Evolutionary conservation across 2,888 invertebrate genomes (phyloP).

Genomic region (Coleophora flavipennella): DNA sequence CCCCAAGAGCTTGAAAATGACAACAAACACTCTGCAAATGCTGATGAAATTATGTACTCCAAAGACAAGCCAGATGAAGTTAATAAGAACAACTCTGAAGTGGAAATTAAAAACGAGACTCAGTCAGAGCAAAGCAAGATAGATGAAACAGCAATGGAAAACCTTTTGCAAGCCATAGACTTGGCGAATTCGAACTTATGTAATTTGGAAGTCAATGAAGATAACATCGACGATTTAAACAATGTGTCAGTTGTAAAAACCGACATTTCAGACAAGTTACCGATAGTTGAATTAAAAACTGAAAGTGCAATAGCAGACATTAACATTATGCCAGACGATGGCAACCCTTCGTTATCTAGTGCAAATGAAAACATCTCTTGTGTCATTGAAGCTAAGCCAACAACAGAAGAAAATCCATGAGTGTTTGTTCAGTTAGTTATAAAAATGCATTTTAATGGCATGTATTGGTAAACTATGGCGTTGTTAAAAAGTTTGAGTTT

Average conservation of each 20-base stretch:
- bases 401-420: neutral
- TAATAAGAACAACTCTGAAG: slow-evolving; percentile 16
- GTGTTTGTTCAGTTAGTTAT: neutral
- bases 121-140: slow-evolving; percentile 25
- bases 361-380: slow-evolving; percentile 28
- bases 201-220: slow-evolving; percentile 31
- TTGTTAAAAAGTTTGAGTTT: neutral
- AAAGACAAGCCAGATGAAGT: slow-evolving; percentile 8
- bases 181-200: slow-evolving; percentile 43
- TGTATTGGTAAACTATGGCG: neutral
- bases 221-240: neutral
- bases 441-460: neutral
- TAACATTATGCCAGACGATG: slow-evolving; percentile 11
- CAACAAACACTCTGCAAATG: slow-evolving; percentile 2
- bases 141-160: slow-evolving; percentile 45
- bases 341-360: slow-evolving; percentile 13
- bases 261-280: neutral
- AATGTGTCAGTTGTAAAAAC: no score
- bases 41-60: slow-evolving; percentile 17
- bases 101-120: slow-evolving; percentile 3
- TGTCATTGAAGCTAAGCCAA: slow-evolving; percentile 30
- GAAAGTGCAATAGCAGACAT: neutral
- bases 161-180: slow-evolving; percentile 47
- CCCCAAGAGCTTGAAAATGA: slow-evolving; percentile 7
- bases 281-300: slow-evolving; percentile 6